A percentile compares a stretch with the other conserved stretches of the same genome.
phyloP scores from a whole-genome alignment of 2,113 vertebrate genomes.

The Dolichallabes microphthalmus region DNA sequence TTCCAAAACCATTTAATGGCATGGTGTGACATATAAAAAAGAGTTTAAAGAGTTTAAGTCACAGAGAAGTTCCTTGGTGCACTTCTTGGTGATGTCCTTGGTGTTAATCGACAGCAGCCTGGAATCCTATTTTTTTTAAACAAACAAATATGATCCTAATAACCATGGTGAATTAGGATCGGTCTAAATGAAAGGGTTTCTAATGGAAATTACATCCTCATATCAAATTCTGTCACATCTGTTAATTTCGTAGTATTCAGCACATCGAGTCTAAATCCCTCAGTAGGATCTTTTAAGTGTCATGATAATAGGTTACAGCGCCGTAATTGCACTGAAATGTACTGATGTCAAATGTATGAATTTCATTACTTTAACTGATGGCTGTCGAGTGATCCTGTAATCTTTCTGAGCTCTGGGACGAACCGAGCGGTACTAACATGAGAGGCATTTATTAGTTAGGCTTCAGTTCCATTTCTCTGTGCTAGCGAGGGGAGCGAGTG shows the following conservation, averaged over 20 bases:
- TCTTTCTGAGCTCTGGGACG: neutral
- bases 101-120: neutral
- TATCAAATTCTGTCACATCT: slow-evolving; percentile 21
- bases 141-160: neutral
- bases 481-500: neutral
- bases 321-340: slow-evolving; percentile 9
- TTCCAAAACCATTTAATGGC: slow-evolving; percentile 3
- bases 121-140: neutral
- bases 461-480: neutral
- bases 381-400: slow-evolving; percentile 9
- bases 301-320: neutral
- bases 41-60: no score
- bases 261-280: neutral
- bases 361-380: neutral
- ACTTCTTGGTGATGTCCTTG: neutral
- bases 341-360: slow-evolving; percentile 8
- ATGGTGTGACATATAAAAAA: neutral
- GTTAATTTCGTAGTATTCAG: neutral
- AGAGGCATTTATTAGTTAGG: slow-evolving; percentile 2
- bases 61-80: no score
- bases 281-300: slow-evolving; percentile 2
- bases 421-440: neutral
- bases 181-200: slow-evolving; percentile 16
- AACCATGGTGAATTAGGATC: neutral
- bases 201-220: neutral